These are phyloP conservation scores for Incurvaria masculella DNA, from an alignment of 2,888 invertebrate genomes.

Conservation along the genomic window DNA sequence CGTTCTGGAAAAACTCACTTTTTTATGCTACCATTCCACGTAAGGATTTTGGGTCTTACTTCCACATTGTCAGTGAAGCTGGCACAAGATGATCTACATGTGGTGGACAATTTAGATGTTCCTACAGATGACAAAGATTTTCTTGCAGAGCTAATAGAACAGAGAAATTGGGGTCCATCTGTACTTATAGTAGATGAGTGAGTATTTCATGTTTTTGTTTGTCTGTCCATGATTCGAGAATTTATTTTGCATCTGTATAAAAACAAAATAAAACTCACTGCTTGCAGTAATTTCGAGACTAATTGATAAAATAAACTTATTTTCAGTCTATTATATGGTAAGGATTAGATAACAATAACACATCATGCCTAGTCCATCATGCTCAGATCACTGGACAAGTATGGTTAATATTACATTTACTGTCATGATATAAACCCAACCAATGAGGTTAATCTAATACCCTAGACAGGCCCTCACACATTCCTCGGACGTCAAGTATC, in stretches of 20 bases:
- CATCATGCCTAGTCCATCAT: too few species aligned
- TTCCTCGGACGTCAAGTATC: too few species aligned
- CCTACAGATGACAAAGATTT: conserved; percentile 78
- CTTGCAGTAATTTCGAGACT: too few species aligned
- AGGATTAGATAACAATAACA: too few species aligned
- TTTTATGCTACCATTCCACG: conserved; percentile 85
- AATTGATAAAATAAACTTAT: neutral
- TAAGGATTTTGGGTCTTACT: conserved; percentile 76
- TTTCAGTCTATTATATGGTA: conserved; percentile 6
- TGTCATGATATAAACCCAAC: too few species aligned
- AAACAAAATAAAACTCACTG: too few species aligned
- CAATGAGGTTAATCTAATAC: too few species aligned
- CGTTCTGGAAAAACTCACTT: conserved; percentile 88
- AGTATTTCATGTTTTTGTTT: conserved; percentile 32
- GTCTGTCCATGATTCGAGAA: too few species aligned
- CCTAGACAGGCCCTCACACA: too few species aligned
- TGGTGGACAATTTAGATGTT: conserved; percentile 83
- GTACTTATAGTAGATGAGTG: conserved; percentile 91
- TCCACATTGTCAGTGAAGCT: conserved; percentile 85
- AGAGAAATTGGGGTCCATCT: conserved; percentile 94
- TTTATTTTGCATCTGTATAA: too few species aligned
- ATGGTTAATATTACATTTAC: too few species aligned
- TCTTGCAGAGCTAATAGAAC: conserved; percentile 74
- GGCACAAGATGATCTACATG: conserved; percentile 92
- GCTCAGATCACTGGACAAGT: too few species aligned